These are phyloP conservation scores for Cryptosula pallasiana DNA, from an alignment of 2,888 invertebrate genomes.

Conservation along the genomic window DNA sequence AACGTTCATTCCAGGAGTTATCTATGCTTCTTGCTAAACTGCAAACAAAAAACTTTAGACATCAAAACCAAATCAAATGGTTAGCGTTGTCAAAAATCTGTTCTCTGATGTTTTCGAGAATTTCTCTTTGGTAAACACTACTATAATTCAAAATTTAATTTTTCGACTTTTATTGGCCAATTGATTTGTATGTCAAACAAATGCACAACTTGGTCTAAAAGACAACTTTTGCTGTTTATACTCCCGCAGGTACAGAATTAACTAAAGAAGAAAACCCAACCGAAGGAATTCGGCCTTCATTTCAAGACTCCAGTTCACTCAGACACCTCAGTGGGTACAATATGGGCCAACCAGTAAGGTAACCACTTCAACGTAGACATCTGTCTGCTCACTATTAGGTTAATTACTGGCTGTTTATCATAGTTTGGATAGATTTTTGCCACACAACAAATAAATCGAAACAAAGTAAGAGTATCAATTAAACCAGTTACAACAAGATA, in stretches of 20 bases:
- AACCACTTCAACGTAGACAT: too few species aligned
- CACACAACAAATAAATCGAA: not conserved
- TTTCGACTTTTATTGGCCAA: not conserved
- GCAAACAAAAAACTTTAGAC: too few species aligned
- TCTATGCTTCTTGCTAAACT: too few species aligned
- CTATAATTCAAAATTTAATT: too few species aligned
- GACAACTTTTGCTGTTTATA: not conserved
- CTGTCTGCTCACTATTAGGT: too few species aligned
- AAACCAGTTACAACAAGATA: too few species aligned
- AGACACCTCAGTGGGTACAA: not conserved
- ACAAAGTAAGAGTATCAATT: not conserved
- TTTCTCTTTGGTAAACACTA: too few species aligned
- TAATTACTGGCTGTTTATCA: not conserved
- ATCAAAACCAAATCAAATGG: too few species aligned
- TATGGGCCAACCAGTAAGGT: not conserved
- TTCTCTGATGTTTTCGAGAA: too few species aligned
- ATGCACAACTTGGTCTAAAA: not conserved
- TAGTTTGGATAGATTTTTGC: not conserved
- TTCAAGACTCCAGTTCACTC: not conserved
- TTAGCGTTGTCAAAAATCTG: too few species aligned
- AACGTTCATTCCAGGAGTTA: too few species aligned
- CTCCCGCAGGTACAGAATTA: not conserved
- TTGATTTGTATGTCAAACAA: not conserved
- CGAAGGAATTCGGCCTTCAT: conserved; percentile 1
- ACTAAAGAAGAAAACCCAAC: not conserved